These are phyloP conservation scores for Phengaris arion DNA, from an alignment of 2,888 invertebrate genomes.

Conservation along the genomic window DNA sequence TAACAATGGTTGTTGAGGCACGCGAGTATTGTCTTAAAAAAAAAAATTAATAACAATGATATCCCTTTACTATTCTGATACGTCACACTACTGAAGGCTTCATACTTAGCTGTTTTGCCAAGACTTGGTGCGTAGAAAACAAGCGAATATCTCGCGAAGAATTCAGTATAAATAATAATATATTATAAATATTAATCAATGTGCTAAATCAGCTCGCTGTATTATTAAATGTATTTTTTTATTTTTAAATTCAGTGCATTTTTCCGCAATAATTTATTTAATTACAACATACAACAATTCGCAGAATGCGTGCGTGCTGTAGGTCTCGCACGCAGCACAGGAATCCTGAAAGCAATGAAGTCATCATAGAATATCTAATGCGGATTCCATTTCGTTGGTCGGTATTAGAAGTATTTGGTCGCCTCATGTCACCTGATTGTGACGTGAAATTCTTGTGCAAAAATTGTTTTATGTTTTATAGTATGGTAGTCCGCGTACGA, in stretches of 20 bases:
- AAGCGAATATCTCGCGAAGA: too few species aligned
- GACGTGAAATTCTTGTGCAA: not conserved
- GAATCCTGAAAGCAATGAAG: conserved; percentile 69
- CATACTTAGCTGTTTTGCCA: too few species aligned
- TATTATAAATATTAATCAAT: not conserved
- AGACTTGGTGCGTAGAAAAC: too few species aligned
- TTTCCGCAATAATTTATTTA: conserved; percentile 25
- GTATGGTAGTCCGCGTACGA: too few species aligned
- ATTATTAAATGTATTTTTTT: not conserved
- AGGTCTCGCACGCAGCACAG: conserved; percentile 51
- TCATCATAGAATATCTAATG: conserved; percentile 76
- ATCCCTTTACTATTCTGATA: not conserved
- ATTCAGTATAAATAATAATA: too few species aligned
- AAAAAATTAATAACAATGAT: not conserved
- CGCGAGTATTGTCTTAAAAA: conserved; percentile 8
- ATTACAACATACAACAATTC: conserved; percentile 13
- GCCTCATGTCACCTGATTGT: conserved; percentile 8
- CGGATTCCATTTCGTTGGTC: conserved; percentile 76
- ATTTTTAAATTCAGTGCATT: conserved; percentile 27
- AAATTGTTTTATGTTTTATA: too few species aligned
- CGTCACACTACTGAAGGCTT: not conserved
- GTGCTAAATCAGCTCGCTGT: not conserved
- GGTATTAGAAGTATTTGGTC: conserved; percentile 29
- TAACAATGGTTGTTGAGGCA: not conserved
- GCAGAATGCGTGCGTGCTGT: conserved; percentile 46